Conservation (phyloP, 2,113 vertebrate species). For the Alexandromys fortis region DNA sequence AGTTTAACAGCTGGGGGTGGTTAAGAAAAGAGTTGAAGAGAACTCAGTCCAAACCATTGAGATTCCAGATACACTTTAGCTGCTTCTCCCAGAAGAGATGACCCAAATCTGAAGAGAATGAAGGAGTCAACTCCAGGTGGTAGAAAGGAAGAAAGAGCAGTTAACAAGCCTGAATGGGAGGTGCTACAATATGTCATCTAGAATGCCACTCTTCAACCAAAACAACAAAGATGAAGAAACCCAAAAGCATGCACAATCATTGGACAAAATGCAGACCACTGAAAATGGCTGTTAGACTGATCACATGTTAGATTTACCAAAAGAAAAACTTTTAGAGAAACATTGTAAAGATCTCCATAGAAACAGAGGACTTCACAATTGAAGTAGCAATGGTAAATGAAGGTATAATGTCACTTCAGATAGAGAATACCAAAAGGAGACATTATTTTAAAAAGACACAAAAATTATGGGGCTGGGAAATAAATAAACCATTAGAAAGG, state of each 20-base stretch:
- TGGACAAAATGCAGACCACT: not conserved
- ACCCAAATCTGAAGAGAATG: not conserved
- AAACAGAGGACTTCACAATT: conserved; percentile 8
- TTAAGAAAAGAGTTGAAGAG: not conserved
- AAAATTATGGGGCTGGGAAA: not conserved
- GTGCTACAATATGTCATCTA: not conserved
- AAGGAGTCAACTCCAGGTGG: not conserved
- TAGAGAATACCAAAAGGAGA: conserved; percentile 20
- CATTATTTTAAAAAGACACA: not conserved
- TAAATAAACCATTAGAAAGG: conserved; percentile 18
- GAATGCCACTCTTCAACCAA: not conserved
- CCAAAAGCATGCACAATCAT: not conserved
- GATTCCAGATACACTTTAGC: not conserved
- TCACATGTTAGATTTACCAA: not conserved
- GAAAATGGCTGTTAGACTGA: not conserved
- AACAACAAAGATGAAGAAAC: not conserved
- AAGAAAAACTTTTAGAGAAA: not conserved
- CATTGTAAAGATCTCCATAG: not conserved
- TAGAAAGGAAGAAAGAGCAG: not conserved
- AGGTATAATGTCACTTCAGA: not conserved
- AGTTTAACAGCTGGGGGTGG: not conserved
- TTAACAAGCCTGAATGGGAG: not conserved
- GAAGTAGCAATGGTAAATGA: not conserved
- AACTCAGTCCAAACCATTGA: not conserved
- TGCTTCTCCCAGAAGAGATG: not conserved